Conservation (phyloP, 1,140 invertebrate genomes). For the Brachionus rotundiformis region DNA sequence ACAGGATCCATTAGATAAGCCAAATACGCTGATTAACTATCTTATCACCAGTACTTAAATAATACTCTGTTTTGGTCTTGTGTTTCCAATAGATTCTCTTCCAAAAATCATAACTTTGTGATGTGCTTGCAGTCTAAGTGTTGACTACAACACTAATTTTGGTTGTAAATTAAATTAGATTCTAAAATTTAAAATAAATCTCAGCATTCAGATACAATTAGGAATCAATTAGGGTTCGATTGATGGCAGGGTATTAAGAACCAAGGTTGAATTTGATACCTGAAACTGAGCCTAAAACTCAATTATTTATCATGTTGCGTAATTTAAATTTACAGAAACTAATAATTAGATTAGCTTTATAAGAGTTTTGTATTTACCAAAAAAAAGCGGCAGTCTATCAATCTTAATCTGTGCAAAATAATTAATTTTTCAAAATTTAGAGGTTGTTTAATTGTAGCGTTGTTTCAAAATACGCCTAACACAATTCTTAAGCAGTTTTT, state of each 20-base stretch:
- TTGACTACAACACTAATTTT: conserved; percentile 25
- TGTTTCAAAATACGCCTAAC: neutral
- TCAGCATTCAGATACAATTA: conserved; percentile 12
- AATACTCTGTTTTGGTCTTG: neutral
- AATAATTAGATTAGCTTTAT: neutral
- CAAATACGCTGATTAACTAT: neutral
- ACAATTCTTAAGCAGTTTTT: neutral
- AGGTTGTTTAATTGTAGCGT: neutral
- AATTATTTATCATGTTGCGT: neutral
- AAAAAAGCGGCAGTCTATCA: neutral
- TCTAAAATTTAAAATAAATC: neutral
- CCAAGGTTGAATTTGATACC: conserved; percentile 3
- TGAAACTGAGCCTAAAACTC: neutral
- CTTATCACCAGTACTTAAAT: neutral
- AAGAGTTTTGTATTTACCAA: neutral
- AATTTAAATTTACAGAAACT: neutral
- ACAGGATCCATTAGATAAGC: conserved; percentile 49
- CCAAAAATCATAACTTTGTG: neutral
- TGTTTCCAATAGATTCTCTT: neutral
- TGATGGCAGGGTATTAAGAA: neutral
- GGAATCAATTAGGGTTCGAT: conserved; percentile 2
- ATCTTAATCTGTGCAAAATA: neutral
- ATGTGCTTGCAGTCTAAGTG: conserved; percentile 12
- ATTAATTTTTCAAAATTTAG: neutral
- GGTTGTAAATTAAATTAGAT: neutral